Evolutionary conservation across 2,113 vertebrate species (phyloP), one percentile per base, ranked within the genome.

Genomic region (Lycaon pictus): DNA sequence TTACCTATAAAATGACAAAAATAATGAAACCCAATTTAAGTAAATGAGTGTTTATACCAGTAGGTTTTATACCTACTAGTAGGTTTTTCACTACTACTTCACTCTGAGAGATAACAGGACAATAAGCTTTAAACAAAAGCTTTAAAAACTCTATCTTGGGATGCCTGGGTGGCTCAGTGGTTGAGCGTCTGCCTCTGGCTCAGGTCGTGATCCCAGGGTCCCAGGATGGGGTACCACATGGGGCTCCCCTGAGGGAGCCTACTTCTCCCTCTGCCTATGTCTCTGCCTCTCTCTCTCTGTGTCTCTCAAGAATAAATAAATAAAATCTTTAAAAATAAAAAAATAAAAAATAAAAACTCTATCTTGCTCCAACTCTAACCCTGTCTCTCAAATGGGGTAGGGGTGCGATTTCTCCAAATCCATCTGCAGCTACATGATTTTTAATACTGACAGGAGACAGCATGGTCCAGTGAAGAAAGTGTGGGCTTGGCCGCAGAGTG

Each of bases 1-100:
- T 11, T 20, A 74, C 48, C n/a, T 58, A 71, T 25, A 62, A 93
- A 90, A 93, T 8, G 32, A 11, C 25, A 37, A 96, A 86, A 72
- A 37, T 58, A 37, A 74, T 10, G 67, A 74, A 60, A 65, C 63
- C 56, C 76, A 37, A 32, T 4, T 1, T 25, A 25, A 94, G 48
- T 8, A 67, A 55, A 48, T 67, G 84, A 67, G 29, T n/a, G 79
- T 29, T 16, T 37, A 12, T 62, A 35, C 27, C 15, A 60, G 65
- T 27, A 43, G 25, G 25, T 77, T 77, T 29, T 27, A 10, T 76
- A 51, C 25, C 74, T 17, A 48, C 43, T 77, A 27, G 25, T 16
- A 51, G 74, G 43, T 48, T 77, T 77, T 16, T 51, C 15, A 51
- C 43, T 43, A 29, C 74, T 17, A 51, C 74, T 77, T 51, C 60